These are phyloP conservation scores for Martes martes DNA, from an alignment of 2,113 vertebrate genomes.

Conservation along the genomic window DNA sequence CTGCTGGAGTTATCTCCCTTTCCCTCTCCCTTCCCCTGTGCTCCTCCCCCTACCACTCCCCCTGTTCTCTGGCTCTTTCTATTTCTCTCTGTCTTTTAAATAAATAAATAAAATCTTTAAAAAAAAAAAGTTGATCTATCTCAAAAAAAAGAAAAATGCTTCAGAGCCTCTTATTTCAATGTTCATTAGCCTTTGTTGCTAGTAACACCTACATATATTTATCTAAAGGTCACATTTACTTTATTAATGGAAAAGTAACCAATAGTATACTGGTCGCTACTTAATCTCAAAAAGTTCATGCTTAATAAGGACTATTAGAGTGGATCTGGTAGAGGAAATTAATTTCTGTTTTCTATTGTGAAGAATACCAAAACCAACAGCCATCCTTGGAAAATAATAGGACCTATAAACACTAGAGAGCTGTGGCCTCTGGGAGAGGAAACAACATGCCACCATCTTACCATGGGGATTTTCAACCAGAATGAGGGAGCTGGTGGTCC, in stretches of 20 bases:
- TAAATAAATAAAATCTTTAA: background rate
- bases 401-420: background rate
- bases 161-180: background rate
- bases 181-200: background rate
- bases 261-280: background rate
- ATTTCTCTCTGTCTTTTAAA: background rate
- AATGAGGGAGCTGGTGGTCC: accelerated
- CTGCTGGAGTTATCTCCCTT: background rate
- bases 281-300: background rate
- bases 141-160: background rate
- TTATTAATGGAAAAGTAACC: background rate
- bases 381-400: background rate
- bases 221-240: constrained; percentile 35
- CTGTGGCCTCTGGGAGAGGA: too few relatives aligned
- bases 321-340: background rate
- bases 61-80: background rate
- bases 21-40: background rate
- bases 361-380: background rate
- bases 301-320: background rate
- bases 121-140: background rate
- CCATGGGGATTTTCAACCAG: background rate
- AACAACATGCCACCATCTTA: background rate
- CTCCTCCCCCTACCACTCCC: background rate
- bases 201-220: background rate
- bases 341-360: background rate